Base-by-base conservation (phyloP, 1,140 invertebrate species). In the Drosophila kikkawai region DNA sequence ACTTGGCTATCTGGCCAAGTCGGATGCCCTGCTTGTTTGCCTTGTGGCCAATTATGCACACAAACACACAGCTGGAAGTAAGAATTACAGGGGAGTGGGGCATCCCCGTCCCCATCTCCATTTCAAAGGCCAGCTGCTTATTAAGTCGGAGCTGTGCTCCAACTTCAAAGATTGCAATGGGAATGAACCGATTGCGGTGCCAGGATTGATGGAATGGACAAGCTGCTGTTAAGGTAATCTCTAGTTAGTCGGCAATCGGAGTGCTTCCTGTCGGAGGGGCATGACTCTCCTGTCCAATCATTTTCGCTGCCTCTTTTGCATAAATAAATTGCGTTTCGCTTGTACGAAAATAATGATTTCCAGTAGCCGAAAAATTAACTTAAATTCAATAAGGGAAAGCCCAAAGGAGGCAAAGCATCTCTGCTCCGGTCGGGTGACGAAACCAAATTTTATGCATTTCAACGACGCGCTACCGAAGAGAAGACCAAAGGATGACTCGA, bases 81-180 rank as follows among this genome's bases (percentile, higher is more conserved):
- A 60, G 83, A 88, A 88, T 84, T 67, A 63, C 51, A 80, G 56
- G 26, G 74, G 67, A 77, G 36, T 42, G 69, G 17, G 48, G 36
- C 39, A 22, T 12, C 45, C 8, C 45, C 53, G 11, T 22, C 34
- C 29, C 34, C 34, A 51, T 39, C 17, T 60, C 17, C 29, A 37
- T 50, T 47, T 19, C 48, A 65, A 57, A 45, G 26, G 47, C 59
- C 65, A 85, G 73, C 81, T 67, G 77, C 84, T 87, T 87, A 87
- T 87, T 87, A 88, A 87, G 83, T 83, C 63, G 70, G 51, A 59
- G 42, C 63, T 68, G 63, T 37, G 63, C 34, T 68, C 50, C 58
- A 74, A 80, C 81, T 77, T 77, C 81, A 80, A 80, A 75, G 82
- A 84, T 76, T 80, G 82, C 75, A 71, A 47, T 73, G 67, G 51